phyloP scores from a whole-genome alignment of 1,140 invertebrate species.

The Drosophila funebris region DNA sequence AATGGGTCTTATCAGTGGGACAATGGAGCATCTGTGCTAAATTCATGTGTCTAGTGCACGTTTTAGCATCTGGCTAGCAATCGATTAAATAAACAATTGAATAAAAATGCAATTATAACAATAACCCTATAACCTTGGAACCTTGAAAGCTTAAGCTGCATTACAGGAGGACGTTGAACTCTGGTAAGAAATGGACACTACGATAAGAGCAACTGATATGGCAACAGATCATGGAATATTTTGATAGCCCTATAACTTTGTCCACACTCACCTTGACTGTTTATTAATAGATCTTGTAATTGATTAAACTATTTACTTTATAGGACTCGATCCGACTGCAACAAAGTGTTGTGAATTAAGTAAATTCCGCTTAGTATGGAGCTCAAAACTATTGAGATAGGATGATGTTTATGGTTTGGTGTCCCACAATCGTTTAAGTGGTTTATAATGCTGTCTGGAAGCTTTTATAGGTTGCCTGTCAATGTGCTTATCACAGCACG shows the following conservation, averaged over 20 bases:
- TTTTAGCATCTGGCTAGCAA: neutral
- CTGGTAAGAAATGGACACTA: neutral
- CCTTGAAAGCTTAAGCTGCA: neutral
- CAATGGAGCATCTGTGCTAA: neutral
- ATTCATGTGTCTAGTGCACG: neutral
- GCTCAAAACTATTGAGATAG: conserved; percentile 24
- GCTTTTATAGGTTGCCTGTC: conserved; percentile 62
- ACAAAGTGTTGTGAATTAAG: neutral
- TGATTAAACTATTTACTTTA: conserved; percentile 35
- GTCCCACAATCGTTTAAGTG: conserved; percentile 57
- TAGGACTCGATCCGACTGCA: neutral
- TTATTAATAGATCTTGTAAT: conserved; percentile 60
- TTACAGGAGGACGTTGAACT: neutral
- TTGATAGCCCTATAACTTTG: conserved; percentile 2
- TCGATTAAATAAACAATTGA: neutral
- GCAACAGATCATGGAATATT: conserved; percentile 1
- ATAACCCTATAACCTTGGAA: neutral
- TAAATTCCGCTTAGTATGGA: conserved; percentile 8
- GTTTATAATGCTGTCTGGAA: conserved; percentile 41
- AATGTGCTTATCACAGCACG: conserved; percentile 52
- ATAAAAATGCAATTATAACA: neutral
- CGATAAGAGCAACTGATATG: neutral
- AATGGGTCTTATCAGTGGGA: neutral
- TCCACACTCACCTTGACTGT: conserved; percentile 58
- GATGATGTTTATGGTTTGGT: conserved; percentile 23